Percentiles rank a stretch among this genome's conserved stretches.
phyloP scores from a whole-genome alignment of 2,888 invertebrate genomes.

The Chloroclystis v-ata region DNA sequence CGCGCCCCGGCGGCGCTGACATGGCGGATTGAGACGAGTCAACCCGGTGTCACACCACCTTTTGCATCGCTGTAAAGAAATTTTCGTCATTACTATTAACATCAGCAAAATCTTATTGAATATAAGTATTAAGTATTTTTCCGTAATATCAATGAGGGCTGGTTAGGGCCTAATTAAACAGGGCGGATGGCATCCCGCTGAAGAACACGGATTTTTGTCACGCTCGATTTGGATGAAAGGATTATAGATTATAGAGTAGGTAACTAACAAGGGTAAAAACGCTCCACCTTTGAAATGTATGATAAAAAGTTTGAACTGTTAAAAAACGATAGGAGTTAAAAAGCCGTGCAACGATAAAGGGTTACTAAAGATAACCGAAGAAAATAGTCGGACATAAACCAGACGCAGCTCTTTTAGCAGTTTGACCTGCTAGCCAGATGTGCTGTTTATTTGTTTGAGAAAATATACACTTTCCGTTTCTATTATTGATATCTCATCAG shows the following conservation, averaged over 20 bases:
- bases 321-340: background rate
- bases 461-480: constrained; percentile 7
- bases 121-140: no score
- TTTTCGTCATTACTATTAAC: background rate
- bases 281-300: no score
- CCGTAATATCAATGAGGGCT: no score
- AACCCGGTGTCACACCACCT: constrained; percentile 76
- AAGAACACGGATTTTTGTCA: no score
- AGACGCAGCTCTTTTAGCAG: constrained; percentile 56
- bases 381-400: constrained; percentile 40
- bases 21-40: constrained; percentile 73
- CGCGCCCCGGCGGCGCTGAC: constrained; percentile 75
- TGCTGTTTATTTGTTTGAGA: constrained; percentile 27
- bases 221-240: no score
- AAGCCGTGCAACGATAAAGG: background rate
- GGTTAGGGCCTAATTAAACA: no score
- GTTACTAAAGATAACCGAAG: background rate
- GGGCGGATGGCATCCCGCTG: no score
- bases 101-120: no score
- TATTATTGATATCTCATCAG: background rate
- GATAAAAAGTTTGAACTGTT: no score
- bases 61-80: constrained; percentile 68
- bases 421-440: constrained; percentile 23
- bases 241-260: no score
- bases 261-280: no score